Percentiles rank a stretch among this genome's conserved stretches.
Conservation (phyloP, 2,888 invertebrate genomes). For the Drosophila falleni region DNA sequence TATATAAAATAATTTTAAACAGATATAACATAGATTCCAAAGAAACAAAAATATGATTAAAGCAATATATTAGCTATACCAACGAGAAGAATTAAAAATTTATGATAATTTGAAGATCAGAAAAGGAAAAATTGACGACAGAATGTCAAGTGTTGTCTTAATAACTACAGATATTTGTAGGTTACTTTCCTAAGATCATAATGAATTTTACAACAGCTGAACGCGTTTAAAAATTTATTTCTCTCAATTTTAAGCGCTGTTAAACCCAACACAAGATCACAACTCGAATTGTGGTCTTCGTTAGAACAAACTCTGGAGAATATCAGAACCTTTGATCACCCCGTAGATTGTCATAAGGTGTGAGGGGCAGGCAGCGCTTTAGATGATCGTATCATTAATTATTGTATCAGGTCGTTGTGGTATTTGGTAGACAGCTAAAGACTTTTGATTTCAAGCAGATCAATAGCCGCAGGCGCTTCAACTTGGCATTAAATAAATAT, state of each 20-base stretch:
- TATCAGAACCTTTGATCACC: constrained; percentile 3
- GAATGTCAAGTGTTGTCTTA: background rate
- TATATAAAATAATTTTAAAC: too few species aligned
- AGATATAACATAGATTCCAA: background rate
- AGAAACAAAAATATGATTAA: too few species aligned
- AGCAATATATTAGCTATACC: too few species aligned
- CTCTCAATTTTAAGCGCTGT: too few species aligned
- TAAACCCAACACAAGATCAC: background rate
- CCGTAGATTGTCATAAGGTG: background rate
- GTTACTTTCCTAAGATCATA: background rate
- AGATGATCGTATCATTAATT: constrained; percentile 78
- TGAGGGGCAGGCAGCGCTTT: constrained; percentile 21
- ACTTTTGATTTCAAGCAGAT: constrained; percentile 84
- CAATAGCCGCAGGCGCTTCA: constrained; percentile 74
- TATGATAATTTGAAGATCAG: too few species aligned
- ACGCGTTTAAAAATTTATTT: background rate
- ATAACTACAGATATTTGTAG: background rate
- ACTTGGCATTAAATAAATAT: constrained; percentile 36
- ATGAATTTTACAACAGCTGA: background rate
- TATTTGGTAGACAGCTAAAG: constrained; percentile 63
- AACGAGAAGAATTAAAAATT: too few species aligned
- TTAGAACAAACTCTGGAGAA: background rate
- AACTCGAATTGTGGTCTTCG: background rate
- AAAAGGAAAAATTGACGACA: too few species aligned
- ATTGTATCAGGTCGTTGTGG: constrained; percentile 65